Evolutionary conservation across 2,888 invertebrate species (phyloP).

Genomic region (Nemapogon koenigi): DNA sequence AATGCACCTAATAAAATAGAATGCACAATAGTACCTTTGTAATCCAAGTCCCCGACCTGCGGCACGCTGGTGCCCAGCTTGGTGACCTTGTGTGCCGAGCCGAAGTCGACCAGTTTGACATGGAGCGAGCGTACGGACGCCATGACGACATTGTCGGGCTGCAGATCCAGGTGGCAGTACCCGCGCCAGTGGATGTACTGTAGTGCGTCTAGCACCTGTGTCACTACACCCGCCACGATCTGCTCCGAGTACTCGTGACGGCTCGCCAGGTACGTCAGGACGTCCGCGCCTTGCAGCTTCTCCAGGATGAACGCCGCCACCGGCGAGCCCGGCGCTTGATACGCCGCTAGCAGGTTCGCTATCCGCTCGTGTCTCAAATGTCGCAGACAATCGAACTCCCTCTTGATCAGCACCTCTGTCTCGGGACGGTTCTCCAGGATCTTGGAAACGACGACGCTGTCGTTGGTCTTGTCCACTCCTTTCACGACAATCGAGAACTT

Average conservation of each 20-base stretch:
- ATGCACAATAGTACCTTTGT: slow-evolving; percentile 58
- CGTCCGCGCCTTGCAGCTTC: slow-evolving; percentile 89
- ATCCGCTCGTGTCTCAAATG: slow-evolving; percentile 89
- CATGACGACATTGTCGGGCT: slow-evolving; percentile 96
- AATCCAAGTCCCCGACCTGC: slow-evolving; percentile 76
- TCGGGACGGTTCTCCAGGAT: slow-evolving; percentile 73
- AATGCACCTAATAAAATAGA: no score
- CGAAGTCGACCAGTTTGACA: slow-evolving; percentile 92
- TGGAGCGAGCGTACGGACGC: slow-evolving; percentile 82
- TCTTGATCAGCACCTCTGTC: slow-evolving; percentile 70
- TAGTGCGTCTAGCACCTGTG: slow-evolving; percentile 86
- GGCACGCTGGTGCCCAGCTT: slow-evolving; percentile 79
- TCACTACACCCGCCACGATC: slow-evolving; percentile 84
- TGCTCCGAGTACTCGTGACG: slow-evolving; percentile 93
- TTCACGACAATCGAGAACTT: slow-evolving; percentile 87
- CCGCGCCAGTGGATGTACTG: slow-evolving; percentile 97
- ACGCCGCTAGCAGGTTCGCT: slow-evolving; percentile 75
- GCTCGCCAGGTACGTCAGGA: slow-evolving; percentile 87
- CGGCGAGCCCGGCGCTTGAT: slow-evolving; percentile 70
- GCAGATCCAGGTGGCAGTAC: slow-evolving; percentile 85
- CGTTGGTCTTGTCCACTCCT: slow-evolving; percentile 74
- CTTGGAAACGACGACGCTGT: slow-evolving; percentile 84
- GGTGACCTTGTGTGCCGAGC: slow-evolving; percentile 81
- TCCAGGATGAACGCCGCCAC: slow-evolving; percentile 79
- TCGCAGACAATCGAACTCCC: slow-evolving; percentile 85